These are phyloP conservation scores for Lepidurus packardi DNA, from an alignment of 1,140 invertebrate genomes.

Conservation along the genomic window DNA sequence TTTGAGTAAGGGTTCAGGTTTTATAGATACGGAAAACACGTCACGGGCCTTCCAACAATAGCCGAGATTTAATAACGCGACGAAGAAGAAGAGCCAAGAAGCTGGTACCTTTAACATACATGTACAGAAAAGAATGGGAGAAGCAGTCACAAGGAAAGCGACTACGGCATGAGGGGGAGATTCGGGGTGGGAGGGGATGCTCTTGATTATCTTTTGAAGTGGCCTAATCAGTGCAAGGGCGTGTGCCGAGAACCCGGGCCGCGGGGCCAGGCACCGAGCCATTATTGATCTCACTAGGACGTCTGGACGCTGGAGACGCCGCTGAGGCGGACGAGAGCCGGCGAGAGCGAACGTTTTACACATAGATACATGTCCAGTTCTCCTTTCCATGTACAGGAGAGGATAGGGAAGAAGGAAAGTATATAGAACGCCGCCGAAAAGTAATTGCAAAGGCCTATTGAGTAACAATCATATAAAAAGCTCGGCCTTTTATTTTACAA, in stretches of 20 bases:
- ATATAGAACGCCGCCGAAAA: background rate
- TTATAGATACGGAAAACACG: background rate
- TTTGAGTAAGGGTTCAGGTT: background rate
- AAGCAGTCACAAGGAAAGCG: too few species aligned
- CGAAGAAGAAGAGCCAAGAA: background rate
- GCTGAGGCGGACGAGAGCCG: background rate
- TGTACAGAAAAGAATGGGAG: background rate
- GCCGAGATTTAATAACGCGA: background rate
- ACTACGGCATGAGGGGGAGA: background rate
- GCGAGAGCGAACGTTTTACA: background rate
- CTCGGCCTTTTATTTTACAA: background rate
- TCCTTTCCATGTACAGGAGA: too few species aligned
- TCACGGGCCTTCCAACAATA: background rate
- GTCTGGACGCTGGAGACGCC: slow-evolving; percentile 16
- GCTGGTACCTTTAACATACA: background rate
- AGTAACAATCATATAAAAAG: slow-evolving; percentile 5
- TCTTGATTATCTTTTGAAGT: slow-evolving; percentile 22
- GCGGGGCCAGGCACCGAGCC: slow-evolving; percentile 19
- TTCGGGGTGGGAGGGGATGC: background rate
- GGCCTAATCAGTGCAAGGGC: slow-evolving; percentile 20
- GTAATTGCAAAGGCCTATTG: slow-evolving; percentile 6
- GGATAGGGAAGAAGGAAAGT: too few species aligned
- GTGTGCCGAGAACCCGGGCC: slow-evolving; percentile 16
- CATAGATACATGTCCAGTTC: too few species aligned
- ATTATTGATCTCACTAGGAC: slow-evolving; percentile 22